A percentile compares a stretch with the other conserved stretches of the same genome.
Evolutionary conservation across 2,797 vertebrate species (phyloP).

Genomic region (Aselliscus stoliczkanus): DNA sequence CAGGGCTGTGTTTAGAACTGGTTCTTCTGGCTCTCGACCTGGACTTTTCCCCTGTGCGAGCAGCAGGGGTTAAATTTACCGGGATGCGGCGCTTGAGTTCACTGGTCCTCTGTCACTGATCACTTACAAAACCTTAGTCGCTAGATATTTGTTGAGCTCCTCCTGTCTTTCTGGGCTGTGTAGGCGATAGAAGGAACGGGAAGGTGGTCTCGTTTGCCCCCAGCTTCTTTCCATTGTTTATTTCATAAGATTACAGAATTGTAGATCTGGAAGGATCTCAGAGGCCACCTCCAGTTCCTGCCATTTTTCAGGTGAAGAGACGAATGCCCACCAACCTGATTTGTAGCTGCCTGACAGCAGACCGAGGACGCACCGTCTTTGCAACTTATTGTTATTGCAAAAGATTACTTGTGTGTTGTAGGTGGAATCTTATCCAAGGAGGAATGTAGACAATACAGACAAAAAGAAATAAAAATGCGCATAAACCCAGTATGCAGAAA

Average conservation of each 20-base stretch:
- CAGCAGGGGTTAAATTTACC: no score
- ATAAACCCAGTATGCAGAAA: not conserved
- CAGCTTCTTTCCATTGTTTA: not conserved
- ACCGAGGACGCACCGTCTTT: not conserved
- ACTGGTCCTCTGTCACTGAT: rapidly evolving
- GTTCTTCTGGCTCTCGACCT: not conserved
- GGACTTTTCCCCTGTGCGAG: not conserved
- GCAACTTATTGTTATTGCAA: not conserved
- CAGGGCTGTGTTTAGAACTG: not conserved
- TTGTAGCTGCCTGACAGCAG: not conserved
- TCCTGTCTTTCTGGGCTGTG: not conserved
- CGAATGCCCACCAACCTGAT: no score
- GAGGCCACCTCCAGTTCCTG: not conserved
- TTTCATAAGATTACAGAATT: not conserved
- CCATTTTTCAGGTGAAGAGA: not conserved
- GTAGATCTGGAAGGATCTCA: not conserved
- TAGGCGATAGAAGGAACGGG: not conserved
- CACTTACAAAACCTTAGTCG: not conserved
- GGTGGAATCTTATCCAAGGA: no score
- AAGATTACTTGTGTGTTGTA: not conserved
- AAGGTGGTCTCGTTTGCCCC: not conserved
- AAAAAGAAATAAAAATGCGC: not conserved
- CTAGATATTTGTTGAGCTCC: not conserved
- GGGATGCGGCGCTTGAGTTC: not conserved
- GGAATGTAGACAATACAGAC: not conserved